Evolutionary conservation across 2,113 vertebrate species (phyloP), one percentile per base, ranked within the genome.

Genomic region (Brachyhypopomus gauderio): DNA sequence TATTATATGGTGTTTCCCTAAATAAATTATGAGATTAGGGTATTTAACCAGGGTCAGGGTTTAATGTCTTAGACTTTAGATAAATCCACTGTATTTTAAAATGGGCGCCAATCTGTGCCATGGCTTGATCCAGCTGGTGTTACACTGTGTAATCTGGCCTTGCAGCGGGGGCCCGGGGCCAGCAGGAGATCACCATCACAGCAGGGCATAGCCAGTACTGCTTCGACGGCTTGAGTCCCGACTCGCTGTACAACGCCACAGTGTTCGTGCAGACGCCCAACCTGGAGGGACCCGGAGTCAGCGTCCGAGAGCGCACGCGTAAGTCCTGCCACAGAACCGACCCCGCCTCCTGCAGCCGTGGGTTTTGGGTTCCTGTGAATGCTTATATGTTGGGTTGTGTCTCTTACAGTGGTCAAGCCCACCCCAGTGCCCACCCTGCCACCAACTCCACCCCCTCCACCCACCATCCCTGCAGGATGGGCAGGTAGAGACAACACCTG

Each of bases 241-340:
- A 98, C 14, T 93, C 94, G 0, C 91, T 95, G 1, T 98, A 99
- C 82, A 91, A 89, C 0, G 94, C 95, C 82, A 95, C 94, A 0
- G 93, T 97, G 34, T 98, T 95, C 77, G 96, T 98, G 64, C 98
- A 99, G 91, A 98, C 97, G 0, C 97, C 97, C 0, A 97, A 97
- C 76, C 95, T 99, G 6, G 98, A 99, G 76, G 98, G 98, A 1
- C 96, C 96, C 0, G 96, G 95, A 36, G 94, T 98, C 75, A 93
- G 92, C 69, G 78, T 92, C 56, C 94, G 88, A 55, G 96, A 97
- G 70, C 91, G 85, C 3, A 99, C 97, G 3, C 82, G 98, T 99
- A 79, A 88, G 93, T 9, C n/a, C 22, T 4, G 7, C 38, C 25
- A 23, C 30, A 20, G 23, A n/a, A 20, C 48, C 14, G 79, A 79